Percentiles rank a stretch among this genome's conserved stretches.
Conservation (phyloP, 2,888 invertebrate species). For the Morpho helenor region DNA sequence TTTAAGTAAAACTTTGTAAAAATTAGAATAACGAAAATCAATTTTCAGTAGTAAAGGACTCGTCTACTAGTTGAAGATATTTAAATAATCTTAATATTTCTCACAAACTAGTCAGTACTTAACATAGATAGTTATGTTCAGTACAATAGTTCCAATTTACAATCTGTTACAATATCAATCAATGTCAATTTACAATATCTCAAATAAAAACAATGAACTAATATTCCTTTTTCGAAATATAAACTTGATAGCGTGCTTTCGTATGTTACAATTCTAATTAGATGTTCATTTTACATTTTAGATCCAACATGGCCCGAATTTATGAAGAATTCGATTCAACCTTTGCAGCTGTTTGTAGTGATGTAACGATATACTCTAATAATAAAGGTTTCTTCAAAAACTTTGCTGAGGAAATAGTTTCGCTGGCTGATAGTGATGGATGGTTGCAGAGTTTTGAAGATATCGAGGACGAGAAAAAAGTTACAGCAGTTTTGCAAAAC, state of each 20-base stretch:
- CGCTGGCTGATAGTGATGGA: slow-evolving; percentile 64
- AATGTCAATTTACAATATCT: too few species aligned
- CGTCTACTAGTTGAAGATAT: too few species aligned
- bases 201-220: too few species aligned
- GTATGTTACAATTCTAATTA: background rate
- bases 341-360: slow-evolving; percentile 84
- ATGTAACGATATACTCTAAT: slow-evolving; percentile 86
- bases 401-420: slow-evolving; percentile 80
- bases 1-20: too few species aligned
- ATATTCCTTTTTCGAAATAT: too few species aligned
- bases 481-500: slow-evolving; percentile 75
- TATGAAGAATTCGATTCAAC: slow-evolving; percentile 58
- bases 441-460: slow-evolving; percentile 83
- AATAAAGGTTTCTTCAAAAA: slow-evolving; percentile 87
- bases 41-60: too few species aligned
- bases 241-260: background rate
- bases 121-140: too few species aligned
- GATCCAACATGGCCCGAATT: slow-evolving; percentile 45
- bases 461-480: slow-evolving; percentile 78
- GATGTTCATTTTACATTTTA: background rate
- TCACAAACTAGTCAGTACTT: too few species aligned
- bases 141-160: too few species aligned
- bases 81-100: too few species aligned
- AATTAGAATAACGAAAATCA: too few species aligned
- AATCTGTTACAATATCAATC: too few species aligned